phyloP scores from a whole-genome alignment of 1,140 invertebrate genomes.

The Geopemphigus sp. region DNA sequence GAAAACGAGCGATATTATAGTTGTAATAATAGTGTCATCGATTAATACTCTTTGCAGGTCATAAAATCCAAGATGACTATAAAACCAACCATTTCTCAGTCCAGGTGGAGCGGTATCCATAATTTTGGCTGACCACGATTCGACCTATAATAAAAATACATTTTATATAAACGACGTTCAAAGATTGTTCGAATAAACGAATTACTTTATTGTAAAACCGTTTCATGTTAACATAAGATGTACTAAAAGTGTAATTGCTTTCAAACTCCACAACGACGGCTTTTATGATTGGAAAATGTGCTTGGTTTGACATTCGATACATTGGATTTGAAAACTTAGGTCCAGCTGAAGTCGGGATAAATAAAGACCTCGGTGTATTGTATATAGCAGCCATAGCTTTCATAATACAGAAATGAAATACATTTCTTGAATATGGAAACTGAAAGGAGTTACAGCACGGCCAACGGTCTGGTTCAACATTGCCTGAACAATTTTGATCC shows the following conservation, averaged over 20 bases:
- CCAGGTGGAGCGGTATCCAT: slow-evolving; percentile 71
- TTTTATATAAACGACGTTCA: neutral
- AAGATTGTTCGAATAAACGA: neutral
- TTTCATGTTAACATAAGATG: slow-evolving; percentile 62
- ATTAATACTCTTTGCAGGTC: slow-evolving; percentile 84
- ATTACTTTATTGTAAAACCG: slow-evolving; percentile 52
- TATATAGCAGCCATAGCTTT: slow-evolving; percentile 72
- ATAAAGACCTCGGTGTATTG: too few relatives aligned
- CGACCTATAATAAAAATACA: slow-evolving; percentile 59
- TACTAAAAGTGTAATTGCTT: slow-evolving; percentile 75
- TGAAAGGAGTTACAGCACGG: slow-evolving; percentile 78
- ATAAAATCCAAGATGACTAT: slow-evolving; percentile 85
- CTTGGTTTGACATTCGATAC: too few relatives aligned
- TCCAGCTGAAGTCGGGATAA: too few relatives aligned
- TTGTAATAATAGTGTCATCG: slow-evolving; percentile 75
- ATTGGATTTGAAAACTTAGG: too few relatives aligned
- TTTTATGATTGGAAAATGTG: slow-evolving; percentile 57
- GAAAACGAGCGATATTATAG: slow-evolving; percentile 76
- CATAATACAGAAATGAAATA: slow-evolving; percentile 78
- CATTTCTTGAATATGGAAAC: slow-evolving; percentile 74
- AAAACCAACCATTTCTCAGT: slow-evolving; percentile 84
- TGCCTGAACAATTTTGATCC: slow-evolving; percentile 67
- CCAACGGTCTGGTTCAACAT: slow-evolving; percentile 64
- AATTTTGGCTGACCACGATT: slow-evolving; percentile 73
- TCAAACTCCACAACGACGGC: slow-evolving; percentile 87